phyloP scores from a whole-genome alignment of 2,888 invertebrate species.

The Acanthosepion esculentum region DNA sequence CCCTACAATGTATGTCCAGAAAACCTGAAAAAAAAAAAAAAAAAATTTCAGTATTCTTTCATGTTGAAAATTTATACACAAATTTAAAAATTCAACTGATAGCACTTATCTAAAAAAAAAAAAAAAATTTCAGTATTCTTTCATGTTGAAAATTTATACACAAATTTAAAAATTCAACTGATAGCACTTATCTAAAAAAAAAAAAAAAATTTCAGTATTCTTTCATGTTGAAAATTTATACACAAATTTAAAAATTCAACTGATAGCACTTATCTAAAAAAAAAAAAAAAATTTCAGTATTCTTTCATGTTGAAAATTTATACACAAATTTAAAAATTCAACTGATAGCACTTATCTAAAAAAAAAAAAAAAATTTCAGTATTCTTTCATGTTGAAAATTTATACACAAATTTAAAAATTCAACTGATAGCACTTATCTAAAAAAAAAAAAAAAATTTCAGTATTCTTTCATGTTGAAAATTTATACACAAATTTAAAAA shows the following conservation, averaged over 20 bases:
- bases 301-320: neutral
- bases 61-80: neutral
- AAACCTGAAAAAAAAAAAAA: conserved; percentile 78
- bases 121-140: neutral
- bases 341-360: conserved; percentile 48
- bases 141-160: neutral
- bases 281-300: conserved; percentile 34
- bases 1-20: conserved; percentile 97
- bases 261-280: conserved; percentile 51
- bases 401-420: neutral
- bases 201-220: neutral
- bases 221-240: neutral
- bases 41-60: neutral
- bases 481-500: neutral
- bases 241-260: neutral
- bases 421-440: neutral
- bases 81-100: neutral
- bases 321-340: neutral
- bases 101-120: no score
- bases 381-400: neutral
- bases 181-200: conserved; percentile 52
- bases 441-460: conserved; percentile 52
- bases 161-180: neutral
- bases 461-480: neutral
- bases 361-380: conserved; percentile 50